Conservation (phyloP, 2,797 vertebrate genomes). For the Coreius guichenoti region DNA sequence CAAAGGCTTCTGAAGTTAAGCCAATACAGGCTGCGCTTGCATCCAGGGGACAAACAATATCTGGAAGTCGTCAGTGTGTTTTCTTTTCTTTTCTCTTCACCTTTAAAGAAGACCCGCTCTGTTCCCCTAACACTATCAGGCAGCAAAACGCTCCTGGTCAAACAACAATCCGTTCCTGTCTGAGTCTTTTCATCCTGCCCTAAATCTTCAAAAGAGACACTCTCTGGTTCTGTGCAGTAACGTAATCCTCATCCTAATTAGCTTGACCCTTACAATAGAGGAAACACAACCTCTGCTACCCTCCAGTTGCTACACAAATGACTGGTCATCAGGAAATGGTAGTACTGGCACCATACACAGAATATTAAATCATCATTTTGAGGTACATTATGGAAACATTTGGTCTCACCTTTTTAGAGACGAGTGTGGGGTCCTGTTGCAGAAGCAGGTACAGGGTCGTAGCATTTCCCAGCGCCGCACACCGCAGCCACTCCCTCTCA, state of each 20-base stretch:
- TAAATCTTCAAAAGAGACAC: conserved; percentile 27
- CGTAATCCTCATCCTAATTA: conserved; percentile 31
- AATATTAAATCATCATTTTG: neutral
- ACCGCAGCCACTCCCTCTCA: conserved; percentile 73
- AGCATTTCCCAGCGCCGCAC: conserved; percentile 66
- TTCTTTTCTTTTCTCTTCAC: conserved; percentile 61
- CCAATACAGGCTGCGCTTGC: conserved; percentile 59
- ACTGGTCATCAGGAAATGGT: neutral
- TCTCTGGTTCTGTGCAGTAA: neutral
- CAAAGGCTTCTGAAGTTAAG: conserved; percentile 63
- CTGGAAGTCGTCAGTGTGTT: conserved; percentile 62
- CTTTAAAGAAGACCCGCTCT: conserved; percentile 56
- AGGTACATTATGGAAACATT: neutral
- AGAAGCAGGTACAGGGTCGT: conserved; percentile 67
- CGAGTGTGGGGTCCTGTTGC: conserved; percentile 65
- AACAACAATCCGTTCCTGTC: conserved; percentile 61
- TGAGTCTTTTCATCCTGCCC: conserved; percentile 38
- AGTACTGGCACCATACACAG: neutral
- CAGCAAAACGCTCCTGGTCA: conserved; percentile 64
- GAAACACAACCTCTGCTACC: neutral
- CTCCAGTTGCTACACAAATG: neutral
- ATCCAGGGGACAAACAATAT: conserved; percentile 68
- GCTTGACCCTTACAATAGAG: conserved; percentile 29
- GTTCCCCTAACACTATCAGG: conserved; percentile 63
- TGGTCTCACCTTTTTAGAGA: conserved; percentile 67